Evolutionary conservation across 2,797 vertebrate species (phyloP).

Genomic region (Chelidonichthys spinosus): DNA sequence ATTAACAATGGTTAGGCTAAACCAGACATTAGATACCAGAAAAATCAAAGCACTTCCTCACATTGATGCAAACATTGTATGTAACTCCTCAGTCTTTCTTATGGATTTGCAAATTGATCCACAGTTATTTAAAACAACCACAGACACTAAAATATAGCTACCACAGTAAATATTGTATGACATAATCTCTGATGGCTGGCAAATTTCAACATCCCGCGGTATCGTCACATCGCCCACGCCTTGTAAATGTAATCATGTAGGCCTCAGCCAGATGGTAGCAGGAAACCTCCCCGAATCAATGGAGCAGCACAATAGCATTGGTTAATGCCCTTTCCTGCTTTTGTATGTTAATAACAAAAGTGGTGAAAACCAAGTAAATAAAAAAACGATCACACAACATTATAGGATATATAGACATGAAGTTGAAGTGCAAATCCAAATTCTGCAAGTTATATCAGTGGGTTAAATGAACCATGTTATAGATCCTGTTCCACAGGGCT

Average conservation of each 20-base stretch:
- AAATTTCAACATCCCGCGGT: neutral
- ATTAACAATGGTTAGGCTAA: neutral
- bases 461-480: conserved; percentile 51
- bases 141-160: neutral
- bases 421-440: neutral
- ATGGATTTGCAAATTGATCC: neutral
- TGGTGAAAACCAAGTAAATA: neutral
- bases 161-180: neutral
- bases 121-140: neutral
- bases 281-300: conserved; percentile 58
- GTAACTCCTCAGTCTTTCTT: neutral
- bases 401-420: neutral
- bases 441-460: conserved; percentile 22
- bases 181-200: neutral
- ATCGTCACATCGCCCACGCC: neutral
- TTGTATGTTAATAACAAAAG: conserved; percentile 1
- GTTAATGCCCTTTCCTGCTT: neutral
- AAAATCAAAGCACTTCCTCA: neutral
- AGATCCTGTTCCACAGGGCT: conserved; percentile 58
- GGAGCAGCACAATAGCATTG: conserved; percentile 21
- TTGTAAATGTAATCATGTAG: conserved; percentile 27
- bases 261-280: conserved; percentile 11
- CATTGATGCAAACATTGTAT: neutral
- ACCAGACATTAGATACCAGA: neutral
- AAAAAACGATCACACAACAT: neutral